Percentiles rank a stretch among this genome's conserved stretches.
These are phyloP conservation scores for Mesorhabditis belari DNA, from an alignment of 2,888 invertebrate species.

Conservation along the genomic window DNA sequence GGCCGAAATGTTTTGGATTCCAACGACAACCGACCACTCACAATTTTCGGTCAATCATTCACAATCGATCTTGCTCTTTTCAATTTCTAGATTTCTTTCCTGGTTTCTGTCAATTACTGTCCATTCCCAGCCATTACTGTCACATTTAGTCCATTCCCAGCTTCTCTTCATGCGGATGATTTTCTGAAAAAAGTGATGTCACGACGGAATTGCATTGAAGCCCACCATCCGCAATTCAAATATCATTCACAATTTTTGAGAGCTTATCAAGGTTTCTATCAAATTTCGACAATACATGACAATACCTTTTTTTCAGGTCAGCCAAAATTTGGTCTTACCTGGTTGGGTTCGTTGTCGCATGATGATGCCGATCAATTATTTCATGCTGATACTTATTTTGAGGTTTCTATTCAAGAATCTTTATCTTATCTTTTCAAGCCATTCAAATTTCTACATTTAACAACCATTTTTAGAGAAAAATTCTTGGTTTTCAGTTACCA, in stretches of 20 bases:
- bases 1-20: neutral
- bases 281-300: neutral
- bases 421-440: no score
- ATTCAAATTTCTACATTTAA: no score
- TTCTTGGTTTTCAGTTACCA: no score
- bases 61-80: no score
- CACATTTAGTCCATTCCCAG: neutral
- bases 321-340: neutral
- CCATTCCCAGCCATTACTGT: no score
- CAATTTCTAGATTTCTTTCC: no score
- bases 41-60: neutral
- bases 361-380: neutral
- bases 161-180: neutral
- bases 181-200: neutral
- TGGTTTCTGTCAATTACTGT: no score
- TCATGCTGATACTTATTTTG: neutral
- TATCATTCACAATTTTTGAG: constrained; percentile 27
- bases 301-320: no score
- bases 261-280: constrained; percentile 16
- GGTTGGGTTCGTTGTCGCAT: neutral
- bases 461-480: no score
- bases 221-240: constrained; percentile 23
- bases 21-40: neutral
- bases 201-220: constrained; percentile 15
- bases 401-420: no score